Conservation (phyloP, 2,797 vertebrate species). For the Microcaecilia unicolor region DNA sequence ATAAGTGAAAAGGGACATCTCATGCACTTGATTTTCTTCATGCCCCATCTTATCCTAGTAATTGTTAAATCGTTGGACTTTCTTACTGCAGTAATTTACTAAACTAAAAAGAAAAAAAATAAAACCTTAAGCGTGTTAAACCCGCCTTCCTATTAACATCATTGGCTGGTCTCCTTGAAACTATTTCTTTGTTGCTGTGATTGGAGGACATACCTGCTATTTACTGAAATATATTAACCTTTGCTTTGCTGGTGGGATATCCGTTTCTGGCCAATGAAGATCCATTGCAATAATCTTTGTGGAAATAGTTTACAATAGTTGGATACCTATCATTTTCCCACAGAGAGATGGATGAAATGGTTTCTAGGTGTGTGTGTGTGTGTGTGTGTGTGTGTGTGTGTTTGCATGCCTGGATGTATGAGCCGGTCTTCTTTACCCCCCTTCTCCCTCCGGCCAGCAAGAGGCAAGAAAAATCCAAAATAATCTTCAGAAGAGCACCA, state of each 20-base stretch:
- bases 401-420: neutral
- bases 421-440: no score
- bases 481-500: no score
- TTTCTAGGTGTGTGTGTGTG: neutral
- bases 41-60: slow-evolving; percentile 34
- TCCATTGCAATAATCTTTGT: no score
- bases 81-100: slow-evolving; percentile 97
- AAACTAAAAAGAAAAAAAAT: slow-evolving; percentile 64
- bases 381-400: neutral
- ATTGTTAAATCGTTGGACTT: slow-evolving; percentile 58
- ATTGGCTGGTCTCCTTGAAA: slow-evolving; percentile 49
- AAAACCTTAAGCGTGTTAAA: slow-evolving; percentile 42
- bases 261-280: no score
- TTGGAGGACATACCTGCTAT: slow-evolving; percentile 40
- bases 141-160: slow-evolving; percentile 49
- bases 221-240: slow-evolving; percentile 50
- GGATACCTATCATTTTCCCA: no score
- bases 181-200: slow-evolving; percentile 31
- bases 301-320: no score
- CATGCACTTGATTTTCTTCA: slow-evolving; percentile 43
- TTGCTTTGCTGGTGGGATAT: slow-evolving; percentile 30
- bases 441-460: no score
- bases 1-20: slow-evolving; percentile 25
- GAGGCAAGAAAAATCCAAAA: no score
- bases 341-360: no score